Evolutionary conservation across 2,888 invertebrate species (phyloP), one percentile per base, ranked within the genome.

Genomic region (Dusona sp.): DNA sequence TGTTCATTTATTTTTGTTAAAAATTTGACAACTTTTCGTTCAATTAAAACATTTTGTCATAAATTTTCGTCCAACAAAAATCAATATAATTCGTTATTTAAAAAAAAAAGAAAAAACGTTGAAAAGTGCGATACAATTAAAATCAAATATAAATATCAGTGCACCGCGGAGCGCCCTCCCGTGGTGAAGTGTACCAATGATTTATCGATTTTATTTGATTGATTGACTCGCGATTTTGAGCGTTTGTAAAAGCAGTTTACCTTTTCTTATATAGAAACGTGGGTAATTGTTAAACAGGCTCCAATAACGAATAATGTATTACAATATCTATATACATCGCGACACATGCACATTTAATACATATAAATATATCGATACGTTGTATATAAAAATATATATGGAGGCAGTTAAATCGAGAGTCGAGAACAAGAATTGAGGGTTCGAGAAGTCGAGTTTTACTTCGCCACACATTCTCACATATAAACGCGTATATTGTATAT

Each of bases 361-460:
- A 48, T 48, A 72, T 9, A 19, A 13, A 22, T 38, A 42, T 22
- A 61, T 57, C 38, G 33, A 38, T 65, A 25, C n/a, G 48, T 70
- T 9, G 45, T n/a, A 45, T 25, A 70, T 68, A 51, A 33, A 25
- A 19, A 42, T 42, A 45, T 13, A 51, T 61, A 19, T 25, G 57
- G 61, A 64, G 57, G 67, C 65, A 57, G 83, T 72, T 33, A 42
- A 54, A 54, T 54, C 25, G 68, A 48, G 57, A 48, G 48, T 72
- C 80, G 65, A 77, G 75, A 57, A 54, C 61, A 61, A 78, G 80
- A 83, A 81, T 80, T 42, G 80, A 67, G 48, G 72, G 45, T 51
- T 79, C 77, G 73, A 77, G 79, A 80, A 57, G 38, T 80, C 68
- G 77, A 33, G 68, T 73, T 73, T n/a, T 70, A 79, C 74, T 82